A percentile compares a stretch with the other conserved stretches of the same genome.
These are phyloP conservation scores for Strigamia crassipes DNA, from an alignment of 2,888 invertebrate species.

Conservation along the genomic window DNA sequence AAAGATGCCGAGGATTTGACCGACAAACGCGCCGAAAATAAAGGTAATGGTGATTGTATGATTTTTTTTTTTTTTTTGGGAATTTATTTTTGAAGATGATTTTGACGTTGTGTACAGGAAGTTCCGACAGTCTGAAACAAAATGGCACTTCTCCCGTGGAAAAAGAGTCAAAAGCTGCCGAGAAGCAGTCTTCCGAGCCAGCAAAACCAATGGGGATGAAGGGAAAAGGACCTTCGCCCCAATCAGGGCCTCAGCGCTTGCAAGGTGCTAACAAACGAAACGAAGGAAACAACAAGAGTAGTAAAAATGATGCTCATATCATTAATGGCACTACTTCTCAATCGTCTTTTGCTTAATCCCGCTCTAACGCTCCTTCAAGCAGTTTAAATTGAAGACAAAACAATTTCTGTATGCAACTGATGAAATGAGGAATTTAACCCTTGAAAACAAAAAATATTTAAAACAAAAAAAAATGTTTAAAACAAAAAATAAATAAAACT, in stretches of 20 bases:
- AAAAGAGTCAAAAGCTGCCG: background rate
- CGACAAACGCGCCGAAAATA: background rate
- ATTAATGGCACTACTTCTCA: conserved; percentile 43
- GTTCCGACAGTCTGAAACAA: background rate
- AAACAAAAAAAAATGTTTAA: background rate
- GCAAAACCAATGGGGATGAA: conserved; percentile 2
- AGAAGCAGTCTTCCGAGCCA: conserved; percentile 11
- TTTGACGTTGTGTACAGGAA: background rate
- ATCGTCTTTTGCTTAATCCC: conserved; percentile 28
- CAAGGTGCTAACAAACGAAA: conserved; percentile 13
- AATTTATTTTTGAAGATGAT: background rate
- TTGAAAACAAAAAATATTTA: background rate
- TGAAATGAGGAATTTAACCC: background rate
- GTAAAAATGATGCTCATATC: conserved; percentile 42
- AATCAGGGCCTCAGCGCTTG: background rate
- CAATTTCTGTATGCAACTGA: background rate
- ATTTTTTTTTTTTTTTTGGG: background rate
- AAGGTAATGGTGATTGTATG: background rate
- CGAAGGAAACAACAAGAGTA: conserved; percentile 31
- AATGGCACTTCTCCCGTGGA: background rate
- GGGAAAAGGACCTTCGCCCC: background rate
- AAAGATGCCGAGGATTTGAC: background rate
- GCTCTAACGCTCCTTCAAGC: background rate
- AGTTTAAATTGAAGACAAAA: conserved; percentile 22
- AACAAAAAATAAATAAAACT: background rate